Evolutionary conservation across 2,888 invertebrate species (phyloP).

Genomic region (Cantharis rufa): DNA sequence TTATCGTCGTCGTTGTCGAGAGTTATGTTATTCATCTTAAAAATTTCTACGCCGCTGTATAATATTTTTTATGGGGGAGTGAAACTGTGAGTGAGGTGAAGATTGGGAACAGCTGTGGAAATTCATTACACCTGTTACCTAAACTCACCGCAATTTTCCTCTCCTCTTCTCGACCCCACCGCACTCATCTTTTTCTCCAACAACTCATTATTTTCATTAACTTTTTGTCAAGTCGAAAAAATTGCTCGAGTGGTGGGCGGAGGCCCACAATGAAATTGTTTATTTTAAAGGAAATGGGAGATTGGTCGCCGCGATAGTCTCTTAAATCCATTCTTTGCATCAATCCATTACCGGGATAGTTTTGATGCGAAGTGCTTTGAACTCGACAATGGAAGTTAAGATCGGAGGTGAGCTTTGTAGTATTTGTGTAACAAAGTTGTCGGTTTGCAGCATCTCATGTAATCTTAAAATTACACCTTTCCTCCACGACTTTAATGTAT

Average conservation of each 20-base stretch:
- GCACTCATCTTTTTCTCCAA: background rate
- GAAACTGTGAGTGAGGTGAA: slow-evolving; percentile 27
- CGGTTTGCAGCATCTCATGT: slow-evolving; percentile 22
- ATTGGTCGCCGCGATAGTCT: slow-evolving; percentile 21
- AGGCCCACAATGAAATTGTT: background rate
- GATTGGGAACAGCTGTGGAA: slow-evolving; percentile 39
- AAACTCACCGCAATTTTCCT: slow-evolving; percentile 30
- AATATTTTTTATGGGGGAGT: slow-evolving; percentile 12
- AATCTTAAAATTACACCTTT: slow-evolving; percentile 30
- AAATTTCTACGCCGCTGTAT: slow-evolving; percentile 11
- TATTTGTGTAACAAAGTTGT: slow-evolving; percentile 29
- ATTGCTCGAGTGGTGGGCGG: background rate
- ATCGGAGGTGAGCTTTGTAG: slow-evolving; percentile 37
- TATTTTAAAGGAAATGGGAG: background rate
- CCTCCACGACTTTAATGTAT: background rate
- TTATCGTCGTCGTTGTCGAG: background rate
- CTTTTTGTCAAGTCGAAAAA: background rate
- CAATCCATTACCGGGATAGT: slow-evolving; percentile 35
- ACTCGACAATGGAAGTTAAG: slow-evolving; percentile 34
- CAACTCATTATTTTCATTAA: background rate
- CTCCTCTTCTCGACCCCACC: background rate
- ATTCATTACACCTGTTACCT: slow-evolving; percentile 44
- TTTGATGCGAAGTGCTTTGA: slow-evolving; percentile 33
- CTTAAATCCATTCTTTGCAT: slow-evolving; percentile 33
- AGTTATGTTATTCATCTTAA: background rate